phyloP scores from a whole-genome alignment of 2,113 vertebrate genomes.

The Glareola pratincola region DNA sequence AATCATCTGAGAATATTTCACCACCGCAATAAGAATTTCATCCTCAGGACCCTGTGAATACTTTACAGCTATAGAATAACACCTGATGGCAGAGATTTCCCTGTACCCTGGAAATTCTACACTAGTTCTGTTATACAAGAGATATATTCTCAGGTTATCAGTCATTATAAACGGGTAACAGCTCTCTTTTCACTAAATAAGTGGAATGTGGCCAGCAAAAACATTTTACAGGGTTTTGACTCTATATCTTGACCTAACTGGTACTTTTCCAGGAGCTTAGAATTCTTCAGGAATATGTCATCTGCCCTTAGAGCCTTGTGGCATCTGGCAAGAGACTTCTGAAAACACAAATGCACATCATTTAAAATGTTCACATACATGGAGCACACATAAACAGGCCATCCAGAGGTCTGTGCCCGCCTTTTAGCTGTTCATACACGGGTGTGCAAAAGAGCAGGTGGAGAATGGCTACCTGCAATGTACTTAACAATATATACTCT shows the following conservation, averaged over 20 bases:
- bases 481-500: neutral
- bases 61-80: neutral
- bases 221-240: neutral
- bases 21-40: neutral
- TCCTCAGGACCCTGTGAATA: neutral
- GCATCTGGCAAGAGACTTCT: neutral
- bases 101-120: neutral
- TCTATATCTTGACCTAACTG: neutral
- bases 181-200: neutral
- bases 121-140: neutral
- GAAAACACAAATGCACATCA: neutral
- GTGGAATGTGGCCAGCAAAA: neutral
- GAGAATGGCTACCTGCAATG: neutral
- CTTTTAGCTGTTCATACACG: neutral
- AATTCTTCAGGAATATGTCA: neutral
- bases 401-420: neutral
- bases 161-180: neutral
- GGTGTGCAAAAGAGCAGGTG: neutral
- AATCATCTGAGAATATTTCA: neutral
- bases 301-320: neutral
- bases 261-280: neutral
- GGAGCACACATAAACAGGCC: neutral
- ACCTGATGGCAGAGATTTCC: neutral
- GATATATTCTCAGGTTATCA: neutral
- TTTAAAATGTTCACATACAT: neutral